Conservation (phyloP, 2,888 invertebrate genomes). For the Himalopsyche tibetana region DNA sequence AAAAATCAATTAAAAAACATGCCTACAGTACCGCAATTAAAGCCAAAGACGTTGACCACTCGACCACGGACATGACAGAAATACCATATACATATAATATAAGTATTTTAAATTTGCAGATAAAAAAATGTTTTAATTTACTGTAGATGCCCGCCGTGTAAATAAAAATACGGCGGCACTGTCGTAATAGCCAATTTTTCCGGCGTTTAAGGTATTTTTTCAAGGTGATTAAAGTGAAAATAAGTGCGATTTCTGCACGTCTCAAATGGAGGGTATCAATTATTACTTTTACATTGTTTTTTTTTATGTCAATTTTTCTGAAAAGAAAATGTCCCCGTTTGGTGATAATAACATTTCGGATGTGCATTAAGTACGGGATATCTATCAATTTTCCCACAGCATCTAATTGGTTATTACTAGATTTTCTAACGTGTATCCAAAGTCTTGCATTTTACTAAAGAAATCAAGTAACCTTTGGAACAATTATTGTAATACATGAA, state of each 20-base stretch:
- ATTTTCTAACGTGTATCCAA: too few relatives aligned
- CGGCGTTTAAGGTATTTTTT: slow-evolving; percentile 9
- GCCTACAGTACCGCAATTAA: too few relatives aligned
- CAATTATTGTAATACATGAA: too few relatives aligned
- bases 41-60: too few relatives aligned
- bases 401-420: neutral
- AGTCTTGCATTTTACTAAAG: too few relatives aligned
- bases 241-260: slow-evolving; percentile 23
- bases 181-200: neutral
- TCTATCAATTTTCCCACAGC: neutral
- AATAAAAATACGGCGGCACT: neutral
- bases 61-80: too few relatives aligned
- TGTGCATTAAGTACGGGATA: neutral
- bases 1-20: too few relatives aligned
- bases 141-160: too few relatives aligned
- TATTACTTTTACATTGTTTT: neutral
- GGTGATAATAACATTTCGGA: neutral
- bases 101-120: too few relatives aligned
- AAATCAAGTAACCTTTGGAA: too few relatives aligned
- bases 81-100: too few relatives aligned
- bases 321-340: slow-evolving; percentile 40
- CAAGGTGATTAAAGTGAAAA: slow-evolving; percentile 42
- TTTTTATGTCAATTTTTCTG: neutral
- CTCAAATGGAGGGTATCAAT: slow-evolving; percentile 38
- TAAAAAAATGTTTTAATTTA: too few relatives aligned